Conservation (phyloP, 2,888 invertebrate species). For the Muschampia plurimacula region DNA sequence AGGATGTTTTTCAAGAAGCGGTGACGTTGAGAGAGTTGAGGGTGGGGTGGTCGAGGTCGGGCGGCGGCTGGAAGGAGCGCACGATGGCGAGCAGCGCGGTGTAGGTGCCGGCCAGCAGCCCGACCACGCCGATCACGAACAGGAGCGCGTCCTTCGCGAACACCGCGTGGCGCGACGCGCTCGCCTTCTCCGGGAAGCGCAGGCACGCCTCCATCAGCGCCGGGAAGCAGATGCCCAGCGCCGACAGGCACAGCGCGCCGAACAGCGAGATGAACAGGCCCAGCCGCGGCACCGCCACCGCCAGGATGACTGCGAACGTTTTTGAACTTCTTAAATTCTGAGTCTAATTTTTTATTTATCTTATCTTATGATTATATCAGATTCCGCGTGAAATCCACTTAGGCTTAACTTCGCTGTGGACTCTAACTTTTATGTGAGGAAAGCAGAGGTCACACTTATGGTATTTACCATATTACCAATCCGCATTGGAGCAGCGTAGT, state of each 20-base stretch:
- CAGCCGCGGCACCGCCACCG: constrained; percentile 91
- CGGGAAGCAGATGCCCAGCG: constrained; percentile 95
- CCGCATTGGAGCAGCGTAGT: too few relatives aligned
- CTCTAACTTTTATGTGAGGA: neutral
- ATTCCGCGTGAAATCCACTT: neutral
- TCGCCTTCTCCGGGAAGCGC: constrained; percentile 86
- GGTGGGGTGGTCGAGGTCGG: constrained; percentile 17
- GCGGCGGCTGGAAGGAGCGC: constrained; percentile 56
- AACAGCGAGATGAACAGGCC: constrained; percentile 92
- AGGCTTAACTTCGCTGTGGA: neutral
- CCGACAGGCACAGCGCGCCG: constrained; percentile 95
- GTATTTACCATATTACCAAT: too few relatives aligned
- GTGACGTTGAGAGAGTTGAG: constrained; percentile 15
- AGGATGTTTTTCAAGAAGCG: constrained; percentile 12
- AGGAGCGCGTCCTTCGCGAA: constrained; percentile 83
- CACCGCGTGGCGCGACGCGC: constrained; percentile 56
- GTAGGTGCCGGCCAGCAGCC: constrained; percentile 88
- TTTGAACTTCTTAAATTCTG: too few relatives aligned
- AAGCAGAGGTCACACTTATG: neutral
- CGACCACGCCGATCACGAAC: constrained; percentile 86
- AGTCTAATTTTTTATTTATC: too few relatives aligned
- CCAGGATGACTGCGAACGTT: constrained; percentile 88
- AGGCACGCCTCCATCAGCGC: constrained; percentile 84
- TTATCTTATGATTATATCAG: too few relatives aligned
- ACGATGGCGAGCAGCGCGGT: constrained; percentile 87